Conservation (phyloP, 2,888 invertebrate genomes). For the Cyaniris semiargus region DNA sequence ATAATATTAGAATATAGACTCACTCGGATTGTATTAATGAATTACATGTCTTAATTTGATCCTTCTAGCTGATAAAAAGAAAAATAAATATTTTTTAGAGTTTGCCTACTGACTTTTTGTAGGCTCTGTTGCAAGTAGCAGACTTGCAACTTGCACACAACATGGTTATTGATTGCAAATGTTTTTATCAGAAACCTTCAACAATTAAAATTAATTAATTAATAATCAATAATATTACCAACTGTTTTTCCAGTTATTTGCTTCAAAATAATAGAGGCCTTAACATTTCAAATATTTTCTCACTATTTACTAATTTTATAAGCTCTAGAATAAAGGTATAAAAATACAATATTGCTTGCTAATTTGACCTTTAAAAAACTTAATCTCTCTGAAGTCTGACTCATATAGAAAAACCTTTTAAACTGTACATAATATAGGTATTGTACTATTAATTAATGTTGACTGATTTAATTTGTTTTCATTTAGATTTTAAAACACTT, state of each 20-base stretch:
- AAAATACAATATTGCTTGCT: background rate
- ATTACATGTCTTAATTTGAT: too few species aligned
- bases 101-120: too few species aligned
- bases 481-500: background rate
- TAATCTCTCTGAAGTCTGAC: too few species aligned
- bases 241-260: too few species aligned
- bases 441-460: background rate
- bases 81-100: too few species aligned
- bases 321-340: background rate
- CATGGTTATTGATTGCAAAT: background rate
- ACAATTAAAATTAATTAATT: background rate
- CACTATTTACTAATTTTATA: too few species aligned
- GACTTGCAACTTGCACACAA: background rate
- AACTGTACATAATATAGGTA: background rate
- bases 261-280: background rate
- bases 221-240: background rate
- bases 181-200: background rate
- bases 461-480: background rate
- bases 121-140: too few species aligned
- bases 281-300: too few species aligned
- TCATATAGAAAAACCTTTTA: background rate
- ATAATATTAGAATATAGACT: too few species aligned
- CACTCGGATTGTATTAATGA: too few species aligned
- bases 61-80: too few species aligned
- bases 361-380: too few species aligned